Conservation (phyloP, 2,797 vertebrate genomes). For the Danio kyathit region DNA sequence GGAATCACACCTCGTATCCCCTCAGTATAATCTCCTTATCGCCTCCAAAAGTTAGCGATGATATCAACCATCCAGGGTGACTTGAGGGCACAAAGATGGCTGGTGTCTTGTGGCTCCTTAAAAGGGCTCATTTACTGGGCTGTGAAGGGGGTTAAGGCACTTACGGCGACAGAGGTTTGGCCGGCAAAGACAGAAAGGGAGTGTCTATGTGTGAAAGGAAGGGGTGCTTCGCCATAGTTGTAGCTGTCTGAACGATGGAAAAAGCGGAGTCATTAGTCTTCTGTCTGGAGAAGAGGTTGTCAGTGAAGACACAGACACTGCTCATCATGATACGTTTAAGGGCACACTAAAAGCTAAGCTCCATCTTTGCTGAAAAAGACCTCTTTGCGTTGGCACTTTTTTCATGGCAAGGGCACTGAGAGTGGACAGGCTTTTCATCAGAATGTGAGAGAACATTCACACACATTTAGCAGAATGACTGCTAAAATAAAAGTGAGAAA, state of each 20-base stretch:
- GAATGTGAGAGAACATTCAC: constrained; percentile 17
- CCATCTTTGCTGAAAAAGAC: constrained; percentile 13
- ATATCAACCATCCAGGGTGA: constrained; percentile 15
- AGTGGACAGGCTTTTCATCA: constrained; percentile 39
- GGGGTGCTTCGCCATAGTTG: constrained; percentile 53
- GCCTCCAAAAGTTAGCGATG: constrained; percentile 23
- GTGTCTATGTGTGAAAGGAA: constrained; percentile 55
- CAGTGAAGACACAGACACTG: constrained; percentile 31
- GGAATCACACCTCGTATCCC: neutral
- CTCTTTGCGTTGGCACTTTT: constrained; percentile 6
- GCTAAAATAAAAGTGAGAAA: constrained; percentile 3
- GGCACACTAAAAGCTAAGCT: constrained; percentile 37
- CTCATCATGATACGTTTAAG: constrained; percentile 40
- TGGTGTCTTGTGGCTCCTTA: constrained; percentile 35
- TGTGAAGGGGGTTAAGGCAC: constrained; percentile 31
- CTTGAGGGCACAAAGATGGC: constrained; percentile 7
- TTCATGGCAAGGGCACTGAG: constrained; percentile 19
- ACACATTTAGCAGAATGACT: constrained; percentile 2
- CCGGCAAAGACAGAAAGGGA: constrained; percentile 31
- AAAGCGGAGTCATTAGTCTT: constrained; percentile 69
- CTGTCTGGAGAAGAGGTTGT: constrained; percentile 58
- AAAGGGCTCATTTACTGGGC: constrained; percentile 44
- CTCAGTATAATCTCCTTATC: constrained; percentile 46
- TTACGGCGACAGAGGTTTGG: constrained; percentile 26
- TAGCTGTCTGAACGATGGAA: constrained; percentile 62